Base-by-base conservation (phyloP, 2,888 invertebrate species). In the Matsumyia berberina region DNA sequence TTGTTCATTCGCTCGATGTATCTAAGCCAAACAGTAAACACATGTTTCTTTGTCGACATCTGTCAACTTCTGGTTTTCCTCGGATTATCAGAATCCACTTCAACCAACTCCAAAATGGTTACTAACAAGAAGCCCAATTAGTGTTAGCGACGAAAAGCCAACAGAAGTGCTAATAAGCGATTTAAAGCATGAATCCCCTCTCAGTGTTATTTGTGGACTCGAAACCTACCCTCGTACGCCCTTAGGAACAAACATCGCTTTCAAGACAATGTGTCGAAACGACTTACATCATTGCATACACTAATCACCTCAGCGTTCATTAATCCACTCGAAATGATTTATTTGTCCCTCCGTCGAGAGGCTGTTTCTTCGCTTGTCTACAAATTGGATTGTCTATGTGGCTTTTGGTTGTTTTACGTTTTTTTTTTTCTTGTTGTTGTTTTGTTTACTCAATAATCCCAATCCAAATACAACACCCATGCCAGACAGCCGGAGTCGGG, bases 321-420 rank as follows among this genome's bases (percentile, higher is more conserved):
- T 81, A 81, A 70, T 76, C 49, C 62, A 53, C 2, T 31, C 24
- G 64, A 55, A 70, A 81, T 77, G 64, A 70, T 81, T 77, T 51
- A 77, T 81, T 64, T 44, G 42, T 57, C 58, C 19, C n/a, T 12
- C 17, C 7, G 67, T 44, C 42, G 55, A 44, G 42, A 19, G 35
- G 49, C 29, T 37, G 51, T 15, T 69, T 33, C 66, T 15, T 46
- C 15, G 17, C 3, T 31, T 51, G 66, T 55, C 67, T 19, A 53
- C 74, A 62, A 76, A 80, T 69, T 62, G 57, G 70, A 82, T 74
- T 74, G 64, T 57, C 57, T 66, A 44, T 72, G 60, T 72, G 62
- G 35, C 29, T 64, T 60, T 70, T 3, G 31, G 42, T 60, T 19
- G 31, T 58, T n/a, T 42, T 19, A 17, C 12, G 12, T 46, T 15